Conservation (phyloP, 2,888 invertebrate genomes). For the Meiosimyza decipiens region DNA sequence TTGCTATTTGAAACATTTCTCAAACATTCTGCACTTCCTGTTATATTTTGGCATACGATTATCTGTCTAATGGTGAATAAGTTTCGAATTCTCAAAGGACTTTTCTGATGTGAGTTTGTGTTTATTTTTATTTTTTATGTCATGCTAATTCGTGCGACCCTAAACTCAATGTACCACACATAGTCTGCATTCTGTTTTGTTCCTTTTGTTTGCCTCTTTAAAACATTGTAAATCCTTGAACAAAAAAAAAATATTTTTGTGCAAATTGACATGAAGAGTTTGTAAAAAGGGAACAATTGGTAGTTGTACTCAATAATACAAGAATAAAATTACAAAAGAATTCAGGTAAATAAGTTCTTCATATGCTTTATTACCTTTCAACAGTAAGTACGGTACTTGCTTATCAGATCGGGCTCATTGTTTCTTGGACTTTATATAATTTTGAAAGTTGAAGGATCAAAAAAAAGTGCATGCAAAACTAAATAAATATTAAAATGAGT, state of each 20-base stretch:
- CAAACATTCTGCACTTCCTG: too few relatives aligned
- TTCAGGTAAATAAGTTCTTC: neutral
- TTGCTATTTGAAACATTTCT: too few relatives aligned
- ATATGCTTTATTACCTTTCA: neutral
- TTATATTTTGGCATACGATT: too few relatives aligned
- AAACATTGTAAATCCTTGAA: neutral
- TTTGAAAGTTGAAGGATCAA: too few relatives aligned
- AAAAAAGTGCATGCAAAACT: too few relatives aligned
- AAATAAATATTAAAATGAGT: too few relatives aligned
- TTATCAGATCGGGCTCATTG: constrained; percentile 1
- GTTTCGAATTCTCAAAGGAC: too few relatives aligned
- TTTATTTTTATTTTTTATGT: neutral
- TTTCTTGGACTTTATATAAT: neutral
- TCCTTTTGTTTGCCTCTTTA: constrained; percentile 11
- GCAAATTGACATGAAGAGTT: constrained; percentile 10
- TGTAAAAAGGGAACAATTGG: neutral
- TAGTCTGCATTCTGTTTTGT: neutral
- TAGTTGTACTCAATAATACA: neutral
- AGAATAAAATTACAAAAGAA: neutral
- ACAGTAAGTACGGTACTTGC: neutral
- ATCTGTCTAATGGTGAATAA: too few relatives aligned
- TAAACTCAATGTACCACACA: too few relatives aligned
- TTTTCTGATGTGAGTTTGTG: neutral
- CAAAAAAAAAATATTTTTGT: neutral
- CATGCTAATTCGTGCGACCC: too few relatives aligned